A percentile compares a stretch with the other conserved stretches of the same genome.
These are phyloP conservation scores for Ictidomys tridecemlineatus DNA, from an alignment of 2,113 vertebrate species.

Conservation along the genomic window DNA sequence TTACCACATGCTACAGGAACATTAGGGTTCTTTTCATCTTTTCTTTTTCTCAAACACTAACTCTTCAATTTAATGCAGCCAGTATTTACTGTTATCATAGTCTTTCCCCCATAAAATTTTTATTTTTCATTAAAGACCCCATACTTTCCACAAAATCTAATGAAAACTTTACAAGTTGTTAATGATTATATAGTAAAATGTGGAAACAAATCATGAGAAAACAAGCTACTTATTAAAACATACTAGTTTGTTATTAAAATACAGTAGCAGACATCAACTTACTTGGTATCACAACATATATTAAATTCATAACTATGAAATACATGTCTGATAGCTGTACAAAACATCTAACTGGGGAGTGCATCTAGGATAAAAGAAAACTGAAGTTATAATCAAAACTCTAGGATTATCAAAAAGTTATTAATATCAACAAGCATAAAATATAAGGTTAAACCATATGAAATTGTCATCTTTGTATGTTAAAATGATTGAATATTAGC, in stretches of 20 bases:
- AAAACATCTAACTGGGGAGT: background rate
- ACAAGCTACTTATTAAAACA: background rate
- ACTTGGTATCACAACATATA: background rate
- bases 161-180: background rate
- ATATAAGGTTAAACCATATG: background rate
- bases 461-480: background rate
- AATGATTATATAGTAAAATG: background rate
- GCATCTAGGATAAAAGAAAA: background rate
- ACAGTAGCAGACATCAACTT: background rate
- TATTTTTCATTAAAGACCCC: rapidly evolving
- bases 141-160: background rate
- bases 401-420: background rate
- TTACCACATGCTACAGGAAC: background rate
- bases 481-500: background rate
- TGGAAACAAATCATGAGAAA: background rate
- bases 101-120: too few species aligned
- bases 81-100: background rate
- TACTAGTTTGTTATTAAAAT: background rate
- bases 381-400: background rate
- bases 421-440: background rate
- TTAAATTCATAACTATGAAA: background rate
- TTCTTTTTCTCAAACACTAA: background rate
- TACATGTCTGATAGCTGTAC: background rate
- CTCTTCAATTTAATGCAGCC: background rate
- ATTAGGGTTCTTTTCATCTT: background rate